Evolutionary conservation across 23 tunicate species (phyloP).

Genomic region (Ascidia mentula): DNA sequence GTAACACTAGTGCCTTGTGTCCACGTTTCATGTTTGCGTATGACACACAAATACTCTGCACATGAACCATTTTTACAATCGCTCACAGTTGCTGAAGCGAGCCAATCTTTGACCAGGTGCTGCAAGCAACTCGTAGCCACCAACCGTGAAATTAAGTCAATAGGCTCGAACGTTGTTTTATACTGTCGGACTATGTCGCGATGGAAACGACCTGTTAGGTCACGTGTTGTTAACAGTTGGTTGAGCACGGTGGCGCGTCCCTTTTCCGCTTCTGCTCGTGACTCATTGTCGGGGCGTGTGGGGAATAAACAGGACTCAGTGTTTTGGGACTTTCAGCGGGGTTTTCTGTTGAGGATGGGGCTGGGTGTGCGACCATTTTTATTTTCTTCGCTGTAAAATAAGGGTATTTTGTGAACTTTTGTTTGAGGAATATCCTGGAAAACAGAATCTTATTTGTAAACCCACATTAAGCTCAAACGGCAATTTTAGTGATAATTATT

Average conservation of each 20-base stretch:
- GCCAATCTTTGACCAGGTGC: background rate
- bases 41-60: background rate
- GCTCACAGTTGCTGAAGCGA: no score
- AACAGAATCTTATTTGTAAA: no score
- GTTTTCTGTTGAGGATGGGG: no score
- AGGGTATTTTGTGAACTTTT: no score
- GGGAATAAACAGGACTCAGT: background rate
- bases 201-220: background rate
- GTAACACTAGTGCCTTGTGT: background rate
- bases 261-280: background rate
- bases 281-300: slow-evolving; percentile 8
- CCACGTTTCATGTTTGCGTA: background rate
- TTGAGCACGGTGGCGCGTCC: slow-evolving; percentile 2
- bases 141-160: slow-evolving; percentile 7
- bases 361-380: no score
- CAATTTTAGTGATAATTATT: no score
- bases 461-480: no score
- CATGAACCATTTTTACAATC: background rate
- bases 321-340: background rate
- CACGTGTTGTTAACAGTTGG: background rate
- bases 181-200: background rate
- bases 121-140: background rate
- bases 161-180: background rate
- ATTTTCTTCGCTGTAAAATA: no score
- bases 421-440: no score